Evolutionary conservation across 2,888 invertebrate species (phyloP), one percentile per base, ranked within the genome.

Genomic region (Morinoia aosen): DNA sequence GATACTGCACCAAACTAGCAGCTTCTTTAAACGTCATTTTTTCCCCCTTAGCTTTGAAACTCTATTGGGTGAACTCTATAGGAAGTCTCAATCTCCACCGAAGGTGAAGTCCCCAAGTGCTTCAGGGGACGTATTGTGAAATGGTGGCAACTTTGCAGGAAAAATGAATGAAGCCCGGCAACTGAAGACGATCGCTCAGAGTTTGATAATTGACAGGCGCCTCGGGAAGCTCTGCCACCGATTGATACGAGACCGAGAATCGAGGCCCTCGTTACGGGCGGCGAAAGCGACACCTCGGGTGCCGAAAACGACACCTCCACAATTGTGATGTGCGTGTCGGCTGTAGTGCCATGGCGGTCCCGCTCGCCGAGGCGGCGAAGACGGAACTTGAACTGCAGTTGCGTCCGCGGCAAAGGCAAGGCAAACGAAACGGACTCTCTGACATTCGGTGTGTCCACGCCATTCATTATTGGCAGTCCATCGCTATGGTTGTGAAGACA

Each of bases 101-200:
- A 33, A 76, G 76, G 76, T 48, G 40, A 90, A 90, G 90, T 93
- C 93, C 57, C 93, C 48, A 57, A 93, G 93, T 57, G 93, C 48
- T 93, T 57, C 48, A 48, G 48, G 48, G 93, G 57, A 56, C 33
- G 93, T 58, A 93, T 93, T 57, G 93, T 93, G 93, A 93, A 93
- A 93, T 93, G 48, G 93, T 48, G 93, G 33, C 10, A 93, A 93
- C 57, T 93, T 93, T 93, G 93, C 14, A 48, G 33, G 93, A 93
- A 93, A 93, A 93, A 93, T 93, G 93, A 33, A 57, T n/a, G 93
- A 57, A 57, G 93, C 93, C 57, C 93, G 57, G 93, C 93, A 93
- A 93, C 93, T 93, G 57, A 93, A 93, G 93, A 93, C 93, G 93
- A 93, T 93, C 93, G 93, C 93, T 93, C 93, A 93, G 93, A 93